Conservation (phyloP, 2,113 vertebrate species). For the Scophthalmus maximus region DNA sequence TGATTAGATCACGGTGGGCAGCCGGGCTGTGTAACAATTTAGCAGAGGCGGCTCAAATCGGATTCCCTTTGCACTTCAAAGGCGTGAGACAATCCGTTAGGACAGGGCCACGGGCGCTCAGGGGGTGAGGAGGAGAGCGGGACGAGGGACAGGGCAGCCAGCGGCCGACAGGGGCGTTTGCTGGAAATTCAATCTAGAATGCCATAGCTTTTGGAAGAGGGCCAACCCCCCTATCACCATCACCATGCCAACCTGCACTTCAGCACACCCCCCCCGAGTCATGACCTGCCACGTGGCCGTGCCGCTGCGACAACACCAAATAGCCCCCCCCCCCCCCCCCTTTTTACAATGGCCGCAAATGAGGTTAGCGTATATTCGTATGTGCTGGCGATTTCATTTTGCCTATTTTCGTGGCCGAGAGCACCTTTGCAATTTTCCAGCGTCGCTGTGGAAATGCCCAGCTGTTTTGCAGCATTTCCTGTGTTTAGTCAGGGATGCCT, state of each 20-base stretch:
- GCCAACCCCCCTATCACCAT: constrained; percentile 82
- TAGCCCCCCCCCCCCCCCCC: constrained; percentile 5
- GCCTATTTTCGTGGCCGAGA: constrained; percentile 46
- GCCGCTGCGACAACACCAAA: constrained; percentile 47
- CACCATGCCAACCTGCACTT: constrained; percentile 77
- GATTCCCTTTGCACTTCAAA: constrained; percentile 83
- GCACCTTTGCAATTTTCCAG: not conserved
- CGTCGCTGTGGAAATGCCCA: constrained; percentile 47
- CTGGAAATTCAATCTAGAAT: constrained; percentile 83
- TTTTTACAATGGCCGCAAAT: constrained; percentile 53
- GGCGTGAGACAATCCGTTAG: constrained; percentile 84
- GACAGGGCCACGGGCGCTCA: constrained; percentile 80
- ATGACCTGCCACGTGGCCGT: constrained; percentile 68
- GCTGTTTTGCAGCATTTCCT: constrained; percentile 56
- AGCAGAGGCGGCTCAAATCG: constrained; percentile 81
- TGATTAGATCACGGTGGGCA: constrained; percentile 82
- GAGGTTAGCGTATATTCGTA: constrained; percentile 59
- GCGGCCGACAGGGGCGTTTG: constrained; percentile 59
- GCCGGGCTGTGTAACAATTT: constrained; percentile 83
- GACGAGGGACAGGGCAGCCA: constrained; percentile 62
- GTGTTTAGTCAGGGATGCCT: constrained; percentile 68
- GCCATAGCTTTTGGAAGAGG: constrained; percentile 82
- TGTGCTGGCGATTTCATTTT: constrained; percentile 70
- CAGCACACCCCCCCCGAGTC: constrained; percentile 73
- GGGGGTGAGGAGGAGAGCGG: constrained; percentile 53